Conservation (phyloP, 2,888 invertebrate genomes). For the Halocaridina rubra region DNA sequence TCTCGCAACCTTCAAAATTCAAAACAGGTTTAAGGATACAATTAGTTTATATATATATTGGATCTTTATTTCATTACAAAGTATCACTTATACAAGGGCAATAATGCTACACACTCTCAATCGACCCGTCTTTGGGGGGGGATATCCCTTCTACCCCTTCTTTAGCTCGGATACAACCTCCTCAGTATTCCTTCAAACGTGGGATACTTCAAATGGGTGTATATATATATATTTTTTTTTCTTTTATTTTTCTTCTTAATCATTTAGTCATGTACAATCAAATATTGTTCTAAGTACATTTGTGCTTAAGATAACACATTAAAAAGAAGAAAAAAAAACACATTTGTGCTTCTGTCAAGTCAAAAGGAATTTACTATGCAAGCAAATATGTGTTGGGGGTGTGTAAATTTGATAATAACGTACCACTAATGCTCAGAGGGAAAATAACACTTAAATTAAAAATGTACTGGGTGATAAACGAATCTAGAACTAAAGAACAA, state of each 20-base stretch:
- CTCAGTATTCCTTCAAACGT: constrained; percentile 29
- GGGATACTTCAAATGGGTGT: no score
- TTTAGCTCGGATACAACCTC: constrained; percentile 30
- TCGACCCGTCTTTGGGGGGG: constrained; percentile 45
- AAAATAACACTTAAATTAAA: no score
- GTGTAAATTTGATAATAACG: no score
- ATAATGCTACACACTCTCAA: constrained; percentile 59
- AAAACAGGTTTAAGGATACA: no score
- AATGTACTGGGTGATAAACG: no score
- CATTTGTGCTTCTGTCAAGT: background rate
- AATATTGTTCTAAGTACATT: constrained; percentile 10
- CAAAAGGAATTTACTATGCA: no score
- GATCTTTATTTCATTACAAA: constrained; percentile 64
- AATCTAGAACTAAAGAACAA: no score
- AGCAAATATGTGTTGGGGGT: no score
- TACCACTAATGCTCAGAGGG: no score
- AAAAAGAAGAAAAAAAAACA: background rate
- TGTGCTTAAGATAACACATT: constrained; percentile 1
- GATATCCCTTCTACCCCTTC: background rate
- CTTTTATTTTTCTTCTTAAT: constrained; percentile 31
- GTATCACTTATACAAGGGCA: constrained; percentile 60
- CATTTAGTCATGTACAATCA: constrained; percentile 34
- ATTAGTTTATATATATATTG: constrained; percentile 46
- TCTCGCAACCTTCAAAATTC: no score
- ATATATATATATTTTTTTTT: no score